Base-by-base conservation (phyloP, 1,140 invertebrate species). In the Littorina saxatilis region DNA sequence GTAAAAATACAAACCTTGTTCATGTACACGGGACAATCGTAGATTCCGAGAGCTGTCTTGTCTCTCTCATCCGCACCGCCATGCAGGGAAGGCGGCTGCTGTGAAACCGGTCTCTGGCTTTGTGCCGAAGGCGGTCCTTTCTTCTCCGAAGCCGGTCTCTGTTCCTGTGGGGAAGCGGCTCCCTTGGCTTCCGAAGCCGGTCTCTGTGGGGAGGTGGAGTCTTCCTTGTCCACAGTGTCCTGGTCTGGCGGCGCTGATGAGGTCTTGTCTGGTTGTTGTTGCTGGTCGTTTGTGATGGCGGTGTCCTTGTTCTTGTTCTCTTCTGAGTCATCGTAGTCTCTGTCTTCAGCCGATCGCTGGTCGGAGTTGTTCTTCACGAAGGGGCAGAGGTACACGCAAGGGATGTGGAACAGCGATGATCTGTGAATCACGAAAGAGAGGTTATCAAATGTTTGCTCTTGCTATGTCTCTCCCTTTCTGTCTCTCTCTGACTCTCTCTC, bases 21-120 rank as follows among this genome's bases (percentile, higher is more conserved):
- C 86, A 91, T 90, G 77, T 87, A 91, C 23, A 91, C 84, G 63
- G 91, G 91, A 79, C 89, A 88, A 32, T 86, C 75, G 63, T 87
- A 90, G 32, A 85, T 84, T 27, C 74, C 80, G 23, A 68, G 66
- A n/a, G 43, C 76, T 73, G 52, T 79, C 68, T 77, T 81, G 20
- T 83, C 84, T 23, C 86, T 83, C 5, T 85, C 82, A 11, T 52
- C 79, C 74, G 66, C 52, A 9, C 86, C 85, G 50, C 70, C 78
- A n/a, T 37, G n/a, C 72, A 29, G n/a, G 17, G 72, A 74, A 1
- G 47, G 15, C 20, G 75, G 13, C 17, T 73, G 39, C 9, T 68
- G 32, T 1, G 63, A 68, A 1, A 15, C 3, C 20, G 35, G 7
- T 23, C 39, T 37, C 5, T 32, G 37, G 39, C 63, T 39, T 35